phyloP scores from a whole-genome alignment of 2,113 vertebrate species.

The Fulmarus glacialis region DNA sequence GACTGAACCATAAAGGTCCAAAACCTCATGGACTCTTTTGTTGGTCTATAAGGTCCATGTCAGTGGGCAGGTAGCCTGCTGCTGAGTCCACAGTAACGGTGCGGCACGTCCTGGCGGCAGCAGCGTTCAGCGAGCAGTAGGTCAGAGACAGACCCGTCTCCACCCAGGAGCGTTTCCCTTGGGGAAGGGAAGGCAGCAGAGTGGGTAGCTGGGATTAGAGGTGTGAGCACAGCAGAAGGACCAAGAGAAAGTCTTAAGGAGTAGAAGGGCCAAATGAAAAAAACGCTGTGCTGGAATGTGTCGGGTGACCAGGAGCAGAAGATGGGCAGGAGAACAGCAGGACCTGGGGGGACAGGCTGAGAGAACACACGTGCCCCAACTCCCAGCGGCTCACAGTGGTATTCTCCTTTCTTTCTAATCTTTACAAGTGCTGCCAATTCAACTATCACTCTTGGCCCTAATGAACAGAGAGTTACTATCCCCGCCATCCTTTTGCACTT shows the following conservation, averaged over 20 bases:
- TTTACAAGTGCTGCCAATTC: background rate
- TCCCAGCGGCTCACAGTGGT: background rate
- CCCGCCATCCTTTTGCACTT: background rate
- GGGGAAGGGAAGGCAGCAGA: background rate
- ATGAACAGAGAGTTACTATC: background rate
- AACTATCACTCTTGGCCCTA: background rate
- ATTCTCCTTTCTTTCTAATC: background rate
- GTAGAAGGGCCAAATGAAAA: background rate
- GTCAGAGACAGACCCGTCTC: background rate
- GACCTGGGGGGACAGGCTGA: background rate
- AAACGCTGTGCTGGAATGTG: rapidly evolving
- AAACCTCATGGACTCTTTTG: background rate
- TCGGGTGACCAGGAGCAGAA: background rate
- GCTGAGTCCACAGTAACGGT: background rate
- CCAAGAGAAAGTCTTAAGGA: background rate
- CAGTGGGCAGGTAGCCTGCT: background rate
- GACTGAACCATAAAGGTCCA: background rate
- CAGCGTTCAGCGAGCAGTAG: background rate
- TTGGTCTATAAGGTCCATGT: background rate
- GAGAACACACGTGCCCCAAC: too few relatives aligned
- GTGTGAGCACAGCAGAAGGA: background rate
- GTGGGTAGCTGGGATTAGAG: background rate
- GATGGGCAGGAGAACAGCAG: background rate
- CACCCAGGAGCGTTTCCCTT: background rate
- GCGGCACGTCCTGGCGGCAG: background rate